A percentile compares a stretch with the other conserved stretches of the same genome.
phyloP scores from a whole-genome alignment of 2,797 vertebrate genomes.

The Anguilla marmorata region DNA sequence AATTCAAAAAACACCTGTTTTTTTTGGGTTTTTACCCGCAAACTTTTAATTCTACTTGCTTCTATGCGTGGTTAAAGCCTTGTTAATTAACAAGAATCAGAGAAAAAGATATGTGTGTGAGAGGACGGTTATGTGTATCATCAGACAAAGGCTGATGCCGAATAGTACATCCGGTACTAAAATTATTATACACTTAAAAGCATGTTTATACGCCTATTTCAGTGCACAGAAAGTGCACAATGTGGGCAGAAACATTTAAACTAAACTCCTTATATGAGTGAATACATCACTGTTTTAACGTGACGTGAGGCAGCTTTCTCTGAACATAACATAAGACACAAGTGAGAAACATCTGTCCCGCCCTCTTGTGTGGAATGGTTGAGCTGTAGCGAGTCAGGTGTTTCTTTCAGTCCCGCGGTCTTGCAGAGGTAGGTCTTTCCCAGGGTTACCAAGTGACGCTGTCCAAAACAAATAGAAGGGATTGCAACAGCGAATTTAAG shows the following conservation, averaged over 20 bases:
- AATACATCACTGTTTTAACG: conserved; percentile 41
- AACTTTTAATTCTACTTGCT: conserved; percentile 12
- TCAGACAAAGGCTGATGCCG: conserved; percentile 21
- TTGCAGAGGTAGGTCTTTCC: conserved; percentile 28
- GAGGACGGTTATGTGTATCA: conserved; percentile 8
- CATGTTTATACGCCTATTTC: too few relatives aligned
- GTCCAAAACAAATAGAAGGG: conserved; percentile 48
- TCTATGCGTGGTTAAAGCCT: conserved; percentile 39
- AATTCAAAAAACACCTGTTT: conserved; percentile 31
- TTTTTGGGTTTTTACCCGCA: conserved; percentile 33
- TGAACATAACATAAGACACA: conserved; percentile 15
- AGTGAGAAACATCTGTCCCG: conserved; percentile 45
- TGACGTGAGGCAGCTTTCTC: conserved; percentile 11
- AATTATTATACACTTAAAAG: conserved; percentile 6
- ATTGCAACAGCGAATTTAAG: conserved; percentile 27
- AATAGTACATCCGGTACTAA: conserved; percentile 27
- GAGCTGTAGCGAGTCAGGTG: conserved; percentile 44
- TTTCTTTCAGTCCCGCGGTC: conserved; percentile 48
- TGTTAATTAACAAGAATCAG: conserved; percentile 35
- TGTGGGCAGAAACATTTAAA: conserved; percentile 24
- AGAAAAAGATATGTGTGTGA: conserved; percentile 25
- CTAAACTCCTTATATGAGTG: conserved; percentile 40
- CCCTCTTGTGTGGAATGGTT: conserved; percentile 32
- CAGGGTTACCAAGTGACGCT: conserved; percentile 49
- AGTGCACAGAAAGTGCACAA: not conserved